A percentile compares a stretch with the other conserved stretches of the same genome.
Conservation (phyloP, 2,888 invertebrate genomes). For the Heteromyza rotundicornis region DNA sequence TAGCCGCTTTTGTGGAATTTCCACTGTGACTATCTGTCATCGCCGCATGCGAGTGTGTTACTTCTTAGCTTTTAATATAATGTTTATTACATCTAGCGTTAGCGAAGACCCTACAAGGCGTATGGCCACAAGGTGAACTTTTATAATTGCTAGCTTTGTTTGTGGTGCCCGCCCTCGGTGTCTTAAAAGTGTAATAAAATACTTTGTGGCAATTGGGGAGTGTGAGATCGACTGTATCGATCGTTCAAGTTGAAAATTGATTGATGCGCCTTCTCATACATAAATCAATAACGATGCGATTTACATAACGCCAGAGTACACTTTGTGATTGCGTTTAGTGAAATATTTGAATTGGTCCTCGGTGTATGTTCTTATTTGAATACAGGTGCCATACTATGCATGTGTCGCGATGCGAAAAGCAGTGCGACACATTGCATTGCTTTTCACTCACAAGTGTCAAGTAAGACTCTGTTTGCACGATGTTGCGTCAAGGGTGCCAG, state of each 20-base stretch:
- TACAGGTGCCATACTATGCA: too few species aligned
- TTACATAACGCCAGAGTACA: too few species aligned
- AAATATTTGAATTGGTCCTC: too few species aligned
- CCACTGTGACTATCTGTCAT: slow-evolving; percentile 9
- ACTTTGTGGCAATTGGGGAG: slow-evolving; percentile 8
- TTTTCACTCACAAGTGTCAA: too few species aligned
- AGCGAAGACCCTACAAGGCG: neutral
- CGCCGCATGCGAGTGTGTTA: neutral
- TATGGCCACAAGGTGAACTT: slow-evolving; percentile 23
- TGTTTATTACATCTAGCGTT: slow-evolving; percentile 20
- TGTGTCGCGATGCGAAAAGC: too few species aligned
- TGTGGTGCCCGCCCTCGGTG: slow-evolving; percentile 20
- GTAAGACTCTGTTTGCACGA: too few species aligned
- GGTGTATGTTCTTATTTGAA: too few species aligned
- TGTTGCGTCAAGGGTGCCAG: too few species aligned
- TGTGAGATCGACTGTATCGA: slow-evolving; percentile 28
- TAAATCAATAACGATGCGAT: slow-evolving; percentile 15
- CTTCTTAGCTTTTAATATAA: slow-evolving; percentile 24
- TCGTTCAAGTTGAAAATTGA: slow-evolving; percentile 40
- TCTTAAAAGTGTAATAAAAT: slow-evolving; percentile 27
- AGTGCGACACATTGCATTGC: too few species aligned
- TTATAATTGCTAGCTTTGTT: slow-evolving; percentile 26
- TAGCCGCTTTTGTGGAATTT: neutral
- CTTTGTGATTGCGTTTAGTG: too few species aligned
- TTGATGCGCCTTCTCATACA: slow-evolving; percentile 35